phyloP scores from a whole-genome alignment of 2,797 vertebrate genomes.

The Ciconia nigra region DNA sequence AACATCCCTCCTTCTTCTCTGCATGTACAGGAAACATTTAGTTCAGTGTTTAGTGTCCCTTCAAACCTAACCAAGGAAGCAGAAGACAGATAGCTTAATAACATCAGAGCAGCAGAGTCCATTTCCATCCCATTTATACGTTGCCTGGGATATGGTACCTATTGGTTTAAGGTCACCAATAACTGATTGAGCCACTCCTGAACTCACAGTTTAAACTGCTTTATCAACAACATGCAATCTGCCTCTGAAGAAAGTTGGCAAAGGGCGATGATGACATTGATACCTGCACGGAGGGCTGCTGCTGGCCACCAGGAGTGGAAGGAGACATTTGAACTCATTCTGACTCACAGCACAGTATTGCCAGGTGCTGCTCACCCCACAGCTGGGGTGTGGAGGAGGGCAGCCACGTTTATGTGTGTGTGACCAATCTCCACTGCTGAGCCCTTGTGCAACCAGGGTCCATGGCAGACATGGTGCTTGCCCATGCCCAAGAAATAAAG shows the following conservation, averaged over 20 bases:
- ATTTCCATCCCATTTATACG: not conserved
- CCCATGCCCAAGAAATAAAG: not conserved
- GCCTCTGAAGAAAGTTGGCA: not conserved
- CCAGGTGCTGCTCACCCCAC: not conserved
- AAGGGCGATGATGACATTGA: not conserved
- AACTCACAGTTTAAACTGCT: not conserved
- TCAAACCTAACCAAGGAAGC: not conserved
- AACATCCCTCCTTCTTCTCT: not conserved
- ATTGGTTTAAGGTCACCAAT: not conserved
- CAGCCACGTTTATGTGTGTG: not conserved
- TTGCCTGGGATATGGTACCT: not conserved
- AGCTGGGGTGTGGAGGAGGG: not conserved
- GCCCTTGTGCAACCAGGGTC: not conserved
- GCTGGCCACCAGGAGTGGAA: not conserved
- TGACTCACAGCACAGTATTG: not conserved
- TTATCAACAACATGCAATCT: not conserved
- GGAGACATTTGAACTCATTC: not conserved
- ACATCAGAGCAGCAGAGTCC: not conserved
- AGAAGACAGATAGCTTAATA: constrained; percentile 18
- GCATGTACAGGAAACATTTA: not conserved
- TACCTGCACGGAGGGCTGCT: not conserved
- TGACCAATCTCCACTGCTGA: not conserved
- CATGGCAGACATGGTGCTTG: not conserved
- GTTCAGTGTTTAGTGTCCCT: not conserved
- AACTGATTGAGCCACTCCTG: not conserved